These are phyloP conservation scores for Ceratoteleas bidentatus DNA, from an alignment of 1,140 invertebrate genomes.

Conservation along the genomic window DNA sequence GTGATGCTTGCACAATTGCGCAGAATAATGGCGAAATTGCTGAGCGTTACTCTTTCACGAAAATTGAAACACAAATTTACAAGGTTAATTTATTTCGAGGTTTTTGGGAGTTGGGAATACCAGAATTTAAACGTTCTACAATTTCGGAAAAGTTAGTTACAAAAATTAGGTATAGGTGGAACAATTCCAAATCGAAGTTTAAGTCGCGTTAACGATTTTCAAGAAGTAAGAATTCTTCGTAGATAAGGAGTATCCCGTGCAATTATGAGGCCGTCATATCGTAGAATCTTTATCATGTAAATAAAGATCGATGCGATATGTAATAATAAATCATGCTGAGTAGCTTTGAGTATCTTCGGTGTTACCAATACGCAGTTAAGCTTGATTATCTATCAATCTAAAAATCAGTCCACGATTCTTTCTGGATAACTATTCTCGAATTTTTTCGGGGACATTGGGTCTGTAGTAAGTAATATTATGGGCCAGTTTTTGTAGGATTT, in stretches of 20 bases:
- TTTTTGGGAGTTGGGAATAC: not conserved
- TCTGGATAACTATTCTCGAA: too few relatives aligned
- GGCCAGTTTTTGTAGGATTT: too few relatives aligned
- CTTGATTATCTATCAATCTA: too few relatives aligned
- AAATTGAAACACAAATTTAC: not conserved
- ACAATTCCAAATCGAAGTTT: slow-evolving; percentile 7
- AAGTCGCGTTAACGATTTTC: slow-evolving; percentile 57
- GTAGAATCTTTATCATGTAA: slow-evolving; percentile 42
- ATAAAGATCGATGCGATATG: slow-evolving; percentile 49
- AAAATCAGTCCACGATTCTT: too few relatives aligned
- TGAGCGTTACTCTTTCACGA: too few relatives aligned
- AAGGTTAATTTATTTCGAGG: not conserved
- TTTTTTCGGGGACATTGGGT: too few relatives aligned
- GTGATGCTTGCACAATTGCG: not conserved
- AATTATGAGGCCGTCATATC: slow-evolving; percentile 37
- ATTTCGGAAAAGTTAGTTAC: not conserved
- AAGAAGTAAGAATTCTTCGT: slow-evolving; percentile 60
- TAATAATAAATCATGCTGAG: slow-evolving; percentile 2
- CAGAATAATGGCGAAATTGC: too few relatives aligned
- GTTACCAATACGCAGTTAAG: too few relatives aligned
- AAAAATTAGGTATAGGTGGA: not conserved
- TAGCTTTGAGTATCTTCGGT: too few relatives aligned
- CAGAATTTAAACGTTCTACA: not conserved
- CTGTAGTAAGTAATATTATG: too few relatives aligned
- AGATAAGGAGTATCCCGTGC: slow-evolving; percentile 57